Evolutionary conservation across 2,797 vertebrate genomes (phyloP).

Genomic region (Masticophis lateralis): DNA sequence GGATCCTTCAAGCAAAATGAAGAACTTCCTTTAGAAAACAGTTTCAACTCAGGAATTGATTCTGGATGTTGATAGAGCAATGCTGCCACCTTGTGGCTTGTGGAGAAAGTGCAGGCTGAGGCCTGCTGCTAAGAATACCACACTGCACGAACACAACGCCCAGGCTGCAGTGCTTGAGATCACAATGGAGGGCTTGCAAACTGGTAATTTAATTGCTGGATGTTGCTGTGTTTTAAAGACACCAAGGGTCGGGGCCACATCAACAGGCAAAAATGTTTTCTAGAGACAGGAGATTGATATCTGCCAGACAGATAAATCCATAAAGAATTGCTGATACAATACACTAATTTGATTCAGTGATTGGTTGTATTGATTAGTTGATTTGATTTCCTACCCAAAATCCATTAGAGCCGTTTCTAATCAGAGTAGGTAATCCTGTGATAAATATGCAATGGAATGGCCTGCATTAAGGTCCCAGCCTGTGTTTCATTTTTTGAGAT

Average conservation of each 20-base stretch:
- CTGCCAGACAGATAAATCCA: background rate
- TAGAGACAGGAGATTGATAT: no score
- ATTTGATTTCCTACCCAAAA: background rate
- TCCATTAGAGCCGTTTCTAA: background rate
- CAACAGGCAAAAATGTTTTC: background rate
- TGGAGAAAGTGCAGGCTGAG: background rate
- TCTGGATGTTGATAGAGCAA: background rate
- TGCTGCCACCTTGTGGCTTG: conserved; percentile 8
- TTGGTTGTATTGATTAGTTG: background rate
- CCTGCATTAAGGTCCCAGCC: background rate
- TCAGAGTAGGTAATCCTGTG: background rate
- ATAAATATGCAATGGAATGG: background rate
- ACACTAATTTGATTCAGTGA: background rate
- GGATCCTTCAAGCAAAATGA: background rate
- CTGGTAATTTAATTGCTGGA: background rate
- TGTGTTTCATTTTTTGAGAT: no score
- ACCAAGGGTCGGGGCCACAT: background rate
- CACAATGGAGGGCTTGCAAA: background rate
- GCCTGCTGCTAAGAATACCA: no score
- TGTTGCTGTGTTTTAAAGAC: background rate
- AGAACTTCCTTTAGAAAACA: background rate
- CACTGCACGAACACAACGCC: background rate
- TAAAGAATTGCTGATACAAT: background rate
- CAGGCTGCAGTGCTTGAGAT: background rate
- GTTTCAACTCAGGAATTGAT: background rate